These are phyloP conservation scores for Notothenia rossii DNA, from an alignment of 2,113 vertebrate genomes.

Conservation along the genomic window DNA sequence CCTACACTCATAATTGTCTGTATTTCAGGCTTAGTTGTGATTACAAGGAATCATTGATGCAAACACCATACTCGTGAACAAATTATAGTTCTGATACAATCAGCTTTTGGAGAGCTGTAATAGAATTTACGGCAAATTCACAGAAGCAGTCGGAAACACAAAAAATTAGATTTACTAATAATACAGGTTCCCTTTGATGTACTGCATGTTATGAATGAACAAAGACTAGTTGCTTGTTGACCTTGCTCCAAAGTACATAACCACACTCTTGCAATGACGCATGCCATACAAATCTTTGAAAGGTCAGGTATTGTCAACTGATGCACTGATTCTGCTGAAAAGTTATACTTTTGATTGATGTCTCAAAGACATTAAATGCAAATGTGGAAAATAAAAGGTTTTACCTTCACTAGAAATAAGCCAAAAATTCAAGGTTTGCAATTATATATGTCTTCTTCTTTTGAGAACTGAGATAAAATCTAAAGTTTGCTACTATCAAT, in stretches of 20 bases:
- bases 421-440: neutral
- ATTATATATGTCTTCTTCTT: neutral
- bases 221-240: neutral
- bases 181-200: constrained; percentile 1
- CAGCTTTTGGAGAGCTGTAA: constrained; percentile 7
- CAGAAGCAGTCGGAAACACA: neutral
- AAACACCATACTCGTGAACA: constrained; percentile 6
- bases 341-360: neutral
- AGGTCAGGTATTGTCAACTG: neutral
- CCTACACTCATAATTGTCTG: constrained; percentile 22
- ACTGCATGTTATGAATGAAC: constrained; percentile 13
- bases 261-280: neutral
- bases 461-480: neutral
- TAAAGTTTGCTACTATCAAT: neutral
- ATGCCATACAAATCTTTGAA: neutral
- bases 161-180: neutral
- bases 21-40: constrained; percentile 40
- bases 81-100: constrained; percentile 1
- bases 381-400: neutral
- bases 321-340: neutral
- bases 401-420: neutral
- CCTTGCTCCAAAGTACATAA: neutral
- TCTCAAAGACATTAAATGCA: neutral
- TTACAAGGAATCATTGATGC: constrained; percentile 47
- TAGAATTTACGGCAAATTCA: neutral